Base-by-base conservation (phyloP, 2,888 invertebrate species). In the Bombyx huttoni region DNA sequence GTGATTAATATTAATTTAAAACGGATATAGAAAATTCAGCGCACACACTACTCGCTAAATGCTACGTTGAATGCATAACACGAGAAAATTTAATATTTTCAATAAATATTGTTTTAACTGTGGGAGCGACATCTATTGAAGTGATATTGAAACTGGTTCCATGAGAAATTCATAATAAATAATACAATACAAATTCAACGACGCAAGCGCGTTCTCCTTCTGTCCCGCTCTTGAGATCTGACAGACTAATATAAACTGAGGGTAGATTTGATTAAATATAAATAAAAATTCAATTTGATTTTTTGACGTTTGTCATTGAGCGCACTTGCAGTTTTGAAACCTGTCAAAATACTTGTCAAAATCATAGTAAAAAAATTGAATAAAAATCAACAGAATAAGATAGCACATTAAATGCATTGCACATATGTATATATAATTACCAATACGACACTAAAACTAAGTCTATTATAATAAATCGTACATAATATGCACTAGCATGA, bases 331-430 rank as follows among this genome's bases (percentile, higher is more conserved):
- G 13, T 47, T 40, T 48, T 34, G 48, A 49, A 50, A 46, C 48
- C 46, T 47, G 55, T 58, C 53, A 52, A 58, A 40, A 40, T 24
- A 3, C 24, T 24, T 48, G 52, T 53, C 52, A 55, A 54, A 55
- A 62, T 65, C 63, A 67, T 65, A 64, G 62, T 65, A 66, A 65
- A 69, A 56, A 54, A 65, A 58, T n/a, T 57, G 59, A 55, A 53
- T 33, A 60, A 60, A 54, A 51, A 47, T 48, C 53, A 46, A 49
- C 67, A 70, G 68, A 65, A 70, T 77, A 75, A 68, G 63, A 67
- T 66, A 72, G 75, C 69, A 80, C 71, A 75, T 83, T 81, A 83
- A 84, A 85, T 84, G 83, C 84, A 81, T 70, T 78, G 77, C 68
- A 68, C 49, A 49, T 49, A 45, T 47, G 45, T n/a, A 13, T 49